Evolutionary conservation across 2,113 vertebrate species (phyloP), one percentile per base, ranked within the genome.

Genomic region (Oncorhynchus keta): DNA sequence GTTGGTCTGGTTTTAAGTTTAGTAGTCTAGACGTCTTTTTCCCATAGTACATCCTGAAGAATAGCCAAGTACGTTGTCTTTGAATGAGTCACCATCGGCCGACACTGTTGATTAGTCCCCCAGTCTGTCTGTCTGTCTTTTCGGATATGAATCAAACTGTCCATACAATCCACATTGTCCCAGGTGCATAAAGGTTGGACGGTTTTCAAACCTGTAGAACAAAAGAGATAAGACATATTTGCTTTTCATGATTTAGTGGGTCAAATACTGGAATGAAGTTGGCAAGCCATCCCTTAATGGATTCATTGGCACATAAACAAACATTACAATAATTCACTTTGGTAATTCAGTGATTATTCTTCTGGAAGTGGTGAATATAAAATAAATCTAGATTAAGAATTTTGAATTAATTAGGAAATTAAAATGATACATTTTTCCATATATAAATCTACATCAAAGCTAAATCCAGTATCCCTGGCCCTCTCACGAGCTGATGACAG

Each of bases 121-220:
- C 55, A 65, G n/a, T 74, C 72, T 66, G 62, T 78, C 61, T 70
- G 74, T 26, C 28, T 81, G 65, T 74, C 59, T 74, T 64, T 73
- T 26, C 84, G 85, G 83, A 86, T 84, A 72, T 85, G 82, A 87
- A 84, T 90, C 83, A 86, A 88, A 87, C 76, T 87, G 73, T 82
- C 76, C 79, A 75, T 22, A 76, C 75, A 45, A 61, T 81, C 84
- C 26, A 78, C 68, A 83, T 75, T 3, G 28, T 81, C 73, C 79
- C 76, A 35, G 78, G 80, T 69, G 45, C 9, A 76, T 24, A 61
- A 77, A 70, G 74, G 75, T 73, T 83, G 82, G 81, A 86, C 76
- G 73, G 78, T 78, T 78, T 81, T 89, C 84, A 87, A 88, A 68
- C 70, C 90, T 92, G 87, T 74, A 35, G 69, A 87, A 87, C 79